Conservation (phyloP, 2,888 invertebrate genomes). For the Dendrolimus pini region DNA sequence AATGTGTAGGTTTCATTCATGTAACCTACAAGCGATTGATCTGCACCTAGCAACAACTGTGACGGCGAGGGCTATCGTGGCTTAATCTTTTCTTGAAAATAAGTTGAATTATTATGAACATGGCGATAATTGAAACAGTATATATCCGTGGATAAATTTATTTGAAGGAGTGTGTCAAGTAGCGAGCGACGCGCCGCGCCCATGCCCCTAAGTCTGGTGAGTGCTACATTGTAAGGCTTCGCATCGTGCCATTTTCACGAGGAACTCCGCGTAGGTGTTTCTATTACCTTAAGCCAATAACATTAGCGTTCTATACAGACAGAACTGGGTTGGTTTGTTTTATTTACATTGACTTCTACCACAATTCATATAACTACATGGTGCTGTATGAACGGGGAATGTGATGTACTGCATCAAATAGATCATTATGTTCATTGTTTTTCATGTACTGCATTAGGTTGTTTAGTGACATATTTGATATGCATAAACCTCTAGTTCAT, state of each 20-base stretch:
- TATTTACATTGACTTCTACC: conserved; percentile 3
- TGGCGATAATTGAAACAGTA: conserved; percentile 48
- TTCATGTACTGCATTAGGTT: too few relatives aligned
- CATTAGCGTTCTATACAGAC: conserved; percentile 20
- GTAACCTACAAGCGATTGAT: conserved; percentile 59
- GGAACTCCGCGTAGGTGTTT: conserved; percentile 36
- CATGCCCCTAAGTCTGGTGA: conserved; percentile 71
- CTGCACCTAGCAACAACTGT: conserved; percentile 61
- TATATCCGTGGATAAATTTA: conserved; percentile 63
- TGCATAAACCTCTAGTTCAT: too few relatives aligned
- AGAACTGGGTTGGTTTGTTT: conserved; percentile 2
- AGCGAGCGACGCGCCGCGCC: conserved; percentile 67
- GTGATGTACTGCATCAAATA: too few relatives aligned
- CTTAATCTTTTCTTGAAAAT: conserved; percentile 40
- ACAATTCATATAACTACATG: too few relatives aligned
- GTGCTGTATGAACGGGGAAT: too few relatives aligned
- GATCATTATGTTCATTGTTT: too few relatives aligned
- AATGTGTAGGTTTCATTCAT: conserved; percentile 69
- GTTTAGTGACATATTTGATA: too few relatives aligned
- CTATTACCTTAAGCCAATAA: conserved; percentile 35
- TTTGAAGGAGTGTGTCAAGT: conserved; percentile 57
- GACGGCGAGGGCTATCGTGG: conserved; percentile 45
- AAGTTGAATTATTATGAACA: conserved; percentile 51
- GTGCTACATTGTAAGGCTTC: conserved; percentile 72
- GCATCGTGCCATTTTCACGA: conserved; percentile 56